Evolutionary conservation across 2,797 vertebrate genomes (phyloP).

Genomic region (Danio aesculapii): DNA sequence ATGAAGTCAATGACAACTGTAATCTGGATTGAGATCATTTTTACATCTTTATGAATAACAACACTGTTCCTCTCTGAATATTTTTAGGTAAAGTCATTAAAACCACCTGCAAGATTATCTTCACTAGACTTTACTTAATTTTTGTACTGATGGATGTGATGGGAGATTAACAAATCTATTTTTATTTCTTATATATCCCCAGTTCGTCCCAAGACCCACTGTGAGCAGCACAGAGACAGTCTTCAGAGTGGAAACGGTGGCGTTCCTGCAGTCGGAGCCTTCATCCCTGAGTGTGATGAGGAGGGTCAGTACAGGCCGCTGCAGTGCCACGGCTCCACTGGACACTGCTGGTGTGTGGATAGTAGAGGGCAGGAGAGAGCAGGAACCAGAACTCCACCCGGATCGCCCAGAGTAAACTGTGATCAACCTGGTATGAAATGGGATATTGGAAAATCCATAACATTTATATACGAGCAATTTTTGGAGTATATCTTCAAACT

Average conservation of each 20-base stretch:
- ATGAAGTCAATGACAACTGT: too few species aligned
- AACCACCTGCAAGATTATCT: background rate
- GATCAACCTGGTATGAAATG: constrained; percentile 42
- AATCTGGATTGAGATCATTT: too few species aligned
- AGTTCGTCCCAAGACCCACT: constrained; percentile 68
- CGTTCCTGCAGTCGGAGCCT: constrained; percentile 53
- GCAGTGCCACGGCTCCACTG: constrained; percentile 79
- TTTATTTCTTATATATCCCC: background rate
- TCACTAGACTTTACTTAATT: background rate
- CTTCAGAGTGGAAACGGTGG: constrained; percentile 59
- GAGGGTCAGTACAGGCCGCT: constrained; percentile 26
- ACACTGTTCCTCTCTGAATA: background rate
- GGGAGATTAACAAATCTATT: background rate
- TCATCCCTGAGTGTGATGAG: constrained; percentile 61
- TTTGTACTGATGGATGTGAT: background rate
- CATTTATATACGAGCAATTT: too few species aligned
- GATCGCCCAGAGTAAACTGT: constrained; percentile 67
- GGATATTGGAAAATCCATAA: too few species aligned
- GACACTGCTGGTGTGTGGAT: constrained; percentile 87
- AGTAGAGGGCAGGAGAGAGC: constrained; percentile 73
- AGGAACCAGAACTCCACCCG: constrained; percentile 74
- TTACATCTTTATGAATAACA: background rate
- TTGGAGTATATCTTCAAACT: too few species aligned
- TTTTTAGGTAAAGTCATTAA: background rate
- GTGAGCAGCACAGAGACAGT: constrained; percentile 74